phyloP scores from a whole-genome alignment of 2,113 vertebrate species.

The Glaucidium brasilianum region DNA sequence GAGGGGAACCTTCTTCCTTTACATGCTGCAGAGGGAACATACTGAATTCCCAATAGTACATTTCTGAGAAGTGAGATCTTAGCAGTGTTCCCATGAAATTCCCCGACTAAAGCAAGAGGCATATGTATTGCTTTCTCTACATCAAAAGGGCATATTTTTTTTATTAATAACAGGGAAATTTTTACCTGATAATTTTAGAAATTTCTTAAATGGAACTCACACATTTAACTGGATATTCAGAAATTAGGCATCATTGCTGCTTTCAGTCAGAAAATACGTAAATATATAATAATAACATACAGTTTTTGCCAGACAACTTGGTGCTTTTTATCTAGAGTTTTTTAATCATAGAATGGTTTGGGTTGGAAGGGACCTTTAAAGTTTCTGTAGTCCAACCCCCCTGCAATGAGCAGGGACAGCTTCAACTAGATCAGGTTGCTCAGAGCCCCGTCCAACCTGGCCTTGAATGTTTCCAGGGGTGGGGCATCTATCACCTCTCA shows the following conservation, averaged over 20 bases:
- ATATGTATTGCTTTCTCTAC: not conserved
- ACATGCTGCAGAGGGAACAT: not conserved
- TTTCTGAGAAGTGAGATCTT: not conserved
- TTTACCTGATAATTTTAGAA: not conserved
- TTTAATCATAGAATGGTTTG: not conserved
- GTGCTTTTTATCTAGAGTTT: not conserved
- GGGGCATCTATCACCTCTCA: not conserved
- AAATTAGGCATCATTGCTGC: not conserved
- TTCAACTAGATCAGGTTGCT: not conserved
- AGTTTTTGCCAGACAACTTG: not conserved
- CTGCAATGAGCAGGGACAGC: not conserved
- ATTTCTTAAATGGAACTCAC: not conserved
- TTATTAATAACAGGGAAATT: not conserved
- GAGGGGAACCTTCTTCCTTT: not conserved
- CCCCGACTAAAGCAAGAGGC: not conserved
- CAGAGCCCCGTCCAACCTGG: not conserved
- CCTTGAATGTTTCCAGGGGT: not conserved
- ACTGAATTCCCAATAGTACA: not conserved
- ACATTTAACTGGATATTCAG: not conserved
- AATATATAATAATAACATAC: not conserved
- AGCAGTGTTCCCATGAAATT: not conserved
- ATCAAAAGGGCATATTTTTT: not conserved
- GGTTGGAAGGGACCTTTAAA: not conserved
- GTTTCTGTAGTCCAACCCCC: not conserved
- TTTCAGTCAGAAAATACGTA: not conserved